Conservation (phyloP, 2,113 vertebrate genomes). For the Atherinomorus stipes region DNA sequence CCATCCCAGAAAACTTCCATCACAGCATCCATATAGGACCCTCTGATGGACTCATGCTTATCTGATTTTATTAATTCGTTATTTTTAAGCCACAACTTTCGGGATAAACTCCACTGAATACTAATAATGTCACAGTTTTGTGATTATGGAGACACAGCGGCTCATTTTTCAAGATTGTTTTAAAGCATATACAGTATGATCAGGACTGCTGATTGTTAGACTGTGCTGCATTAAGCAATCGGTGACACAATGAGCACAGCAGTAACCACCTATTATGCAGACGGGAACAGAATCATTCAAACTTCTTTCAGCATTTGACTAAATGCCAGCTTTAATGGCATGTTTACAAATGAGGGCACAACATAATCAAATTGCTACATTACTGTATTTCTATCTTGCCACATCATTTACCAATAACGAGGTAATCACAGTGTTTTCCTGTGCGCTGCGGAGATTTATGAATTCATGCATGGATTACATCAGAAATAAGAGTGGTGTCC, state of each 20-base stretch:
- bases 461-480: constrained; percentile 36
- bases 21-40: constrained; percentile 18
- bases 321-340: constrained; percentile 7
- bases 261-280: constrained; percentile 24
- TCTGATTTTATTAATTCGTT: constrained; percentile 48
- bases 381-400: constrained; percentile 1
- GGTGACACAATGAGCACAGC: constrained; percentile 31
- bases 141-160: constrained; percentile 39
- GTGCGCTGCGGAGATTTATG: background rate
- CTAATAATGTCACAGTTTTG: constrained; percentile 16
- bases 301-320: constrained; percentile 14
- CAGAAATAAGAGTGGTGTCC: constrained; percentile 25
- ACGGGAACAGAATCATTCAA: constrained; percentile 4
- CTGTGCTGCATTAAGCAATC: constrained; percentile 24
- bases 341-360: constrained; percentile 1
- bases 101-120: constrained; percentile 35
- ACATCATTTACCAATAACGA: constrained; percentile 21
- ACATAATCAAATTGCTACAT: background rate
- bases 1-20: constrained; percentile 46
- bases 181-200: constrained; percentile 35
- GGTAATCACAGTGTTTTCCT: constrained; percentile 18
- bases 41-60: constrained; percentile 40
- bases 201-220: constrained; percentile 34
- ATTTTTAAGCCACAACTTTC: constrained; percentile 50
- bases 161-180: constrained; percentile 16